phyloP scores from a whole-genome alignment of 2,888 invertebrate species.

The Monochamus alternatus region DNA sequence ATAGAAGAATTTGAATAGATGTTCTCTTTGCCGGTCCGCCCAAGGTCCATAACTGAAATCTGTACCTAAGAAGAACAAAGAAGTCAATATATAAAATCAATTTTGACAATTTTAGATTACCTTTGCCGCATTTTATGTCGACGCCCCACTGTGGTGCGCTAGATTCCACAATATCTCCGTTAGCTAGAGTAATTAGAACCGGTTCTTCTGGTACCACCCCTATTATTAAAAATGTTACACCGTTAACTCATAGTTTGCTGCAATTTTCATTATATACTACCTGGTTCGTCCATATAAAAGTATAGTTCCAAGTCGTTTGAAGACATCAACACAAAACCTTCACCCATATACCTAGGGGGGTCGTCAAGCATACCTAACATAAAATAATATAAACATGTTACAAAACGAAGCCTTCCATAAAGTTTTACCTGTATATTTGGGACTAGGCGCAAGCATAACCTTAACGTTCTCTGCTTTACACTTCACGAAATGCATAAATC shows the following conservation, averaged over 20 bases:
- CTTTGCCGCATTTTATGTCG: slow-evolving; percentile 95
- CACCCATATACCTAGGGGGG: slow-evolving; percentile 98
- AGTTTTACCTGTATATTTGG: slow-evolving; percentile 84
- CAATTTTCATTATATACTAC: slow-evolving; percentile 66
- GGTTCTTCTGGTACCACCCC: slow-evolving; percentile 90
- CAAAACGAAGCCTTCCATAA: not conserved
- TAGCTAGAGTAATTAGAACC: slow-evolving; percentile 89
- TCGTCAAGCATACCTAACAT: slow-evolving; percentile 85
- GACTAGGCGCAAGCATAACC: slow-evolving; percentile 96
- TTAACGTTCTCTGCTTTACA: slow-evolving; percentile 96
- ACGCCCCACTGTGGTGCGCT: slow-evolving; percentile 97
- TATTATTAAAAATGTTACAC: slow-evolving; percentile 30
- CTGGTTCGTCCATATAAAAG: slow-evolving; percentile 98
- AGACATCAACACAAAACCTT: slow-evolving; percentile 97
- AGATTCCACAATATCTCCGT: slow-evolving; percentile 94
- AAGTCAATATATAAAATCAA: not conserved
- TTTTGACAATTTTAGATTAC: slow-evolving; percentile 65
- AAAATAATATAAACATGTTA: slow-evolving; percentile 17
- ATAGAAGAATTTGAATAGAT: slow-evolving; percentile 96
- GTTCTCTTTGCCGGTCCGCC: slow-evolving; percentile 97
- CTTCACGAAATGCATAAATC: slow-evolving; percentile 96
- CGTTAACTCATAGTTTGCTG: not conserved
- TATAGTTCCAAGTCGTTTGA: slow-evolving; percentile 95
- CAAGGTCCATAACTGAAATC: slow-evolving; percentile 99
- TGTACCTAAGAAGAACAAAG: slow-evolving; percentile 71